Base-by-base conservation (phyloP, 2,888 invertebrate genomes). In the Pheosia tremula region DNA sequence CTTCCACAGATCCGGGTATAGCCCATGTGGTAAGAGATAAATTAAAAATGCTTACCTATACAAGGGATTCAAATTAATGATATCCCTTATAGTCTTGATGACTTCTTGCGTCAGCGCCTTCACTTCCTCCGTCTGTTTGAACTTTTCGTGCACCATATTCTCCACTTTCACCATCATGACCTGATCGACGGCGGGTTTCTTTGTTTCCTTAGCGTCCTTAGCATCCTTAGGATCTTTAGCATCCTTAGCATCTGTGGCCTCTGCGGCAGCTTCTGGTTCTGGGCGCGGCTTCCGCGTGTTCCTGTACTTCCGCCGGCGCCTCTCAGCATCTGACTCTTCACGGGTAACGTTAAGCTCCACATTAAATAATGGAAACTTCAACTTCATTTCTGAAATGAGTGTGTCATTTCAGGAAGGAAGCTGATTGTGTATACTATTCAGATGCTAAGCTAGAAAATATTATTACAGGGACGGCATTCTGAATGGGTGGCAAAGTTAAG, bases 81-180 rank as follows among this genome's bases (percentile, higher is more conserved):
- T 99, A 90, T 99, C 99, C 60, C 99, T 94, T 70, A 99, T 98
- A 0, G 99, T 99, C 91, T 99, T 98, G 56, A 99, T 98, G 63
- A 99, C 96, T 94, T 99, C 99, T 87, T 99, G 98, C 0, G 98
- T 99, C 61, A 99, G 85, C 0, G 99, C 99, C 93, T 99, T 99
- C 11, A 99, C 97, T 94, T 99, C 99, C 83, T 98, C 98, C 0
- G 97, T 98, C 85, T 97, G 97, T 71, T 96, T 95, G 85, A 98
- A 99, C 74, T 97, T 96, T 68, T 98, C 96, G 78, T 98, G 98
- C 61, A 96, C 95, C 59, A 99, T 89, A 93, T 99, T 99, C 86
- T 98, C 98, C 37, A 98, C 98, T 90, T 99, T 98, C 0, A 97
- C 98, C 97, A 99, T 98, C 66, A 99, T 87, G 24, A 98, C 94